A percentile compares a stretch with the other conserved stretches of the same genome.
phyloP scores from a whole-genome alignment of 2,113 vertebrate genomes.

The Hippolais icterina region DNA sequence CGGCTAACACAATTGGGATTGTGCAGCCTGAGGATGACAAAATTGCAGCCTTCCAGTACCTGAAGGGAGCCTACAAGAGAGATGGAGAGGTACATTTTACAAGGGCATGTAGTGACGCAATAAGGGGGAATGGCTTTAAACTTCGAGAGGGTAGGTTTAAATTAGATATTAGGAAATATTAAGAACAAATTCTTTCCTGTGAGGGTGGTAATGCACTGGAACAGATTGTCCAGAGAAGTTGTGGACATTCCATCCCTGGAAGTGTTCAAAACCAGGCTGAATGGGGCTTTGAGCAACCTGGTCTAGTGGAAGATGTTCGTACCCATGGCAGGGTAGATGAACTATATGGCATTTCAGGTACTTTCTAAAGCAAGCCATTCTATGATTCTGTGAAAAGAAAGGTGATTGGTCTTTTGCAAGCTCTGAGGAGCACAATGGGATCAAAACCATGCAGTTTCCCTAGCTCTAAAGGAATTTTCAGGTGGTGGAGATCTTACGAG shows the following conservation, averaged over 20 bases:
- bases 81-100: background rate
- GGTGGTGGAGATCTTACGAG: background rate
- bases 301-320: background rate
- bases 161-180: background rate
- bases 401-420: background rate
- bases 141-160: background rate
- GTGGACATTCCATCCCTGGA: background rate
- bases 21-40: background rate
- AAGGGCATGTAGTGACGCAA: background rate
- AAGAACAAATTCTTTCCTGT: background rate
- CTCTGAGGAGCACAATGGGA: background rate
- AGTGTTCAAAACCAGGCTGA: background rate
- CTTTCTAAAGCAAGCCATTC: background rate
- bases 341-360: background rate
- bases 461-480: background rate
- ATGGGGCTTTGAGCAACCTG: background rate
- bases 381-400: background rate
- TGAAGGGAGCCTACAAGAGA: background rate
- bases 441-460: background rate
- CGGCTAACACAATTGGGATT: background rate
- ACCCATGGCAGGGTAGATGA: background rate
- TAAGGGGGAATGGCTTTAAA: background rate
- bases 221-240: background rate
- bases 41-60: background rate
- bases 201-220: background rate